Conservation (phyloP, 2,888 invertebrate species). For the Auanema freiburgensis region DNA sequence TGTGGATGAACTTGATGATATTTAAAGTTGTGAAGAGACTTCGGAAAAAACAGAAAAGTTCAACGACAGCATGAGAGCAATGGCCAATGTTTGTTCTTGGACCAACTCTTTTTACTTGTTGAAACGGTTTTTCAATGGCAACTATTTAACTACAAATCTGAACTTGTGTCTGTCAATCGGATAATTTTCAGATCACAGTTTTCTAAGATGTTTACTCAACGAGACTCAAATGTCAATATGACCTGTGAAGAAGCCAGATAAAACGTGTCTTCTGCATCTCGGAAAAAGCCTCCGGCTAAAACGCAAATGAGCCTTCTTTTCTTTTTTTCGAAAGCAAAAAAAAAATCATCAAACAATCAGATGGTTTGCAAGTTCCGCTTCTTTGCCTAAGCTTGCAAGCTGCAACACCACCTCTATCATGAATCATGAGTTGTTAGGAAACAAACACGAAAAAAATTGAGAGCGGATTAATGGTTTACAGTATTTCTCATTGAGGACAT, state of each 20-base stretch:
- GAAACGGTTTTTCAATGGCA: background rate
- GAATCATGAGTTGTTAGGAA: too few species aligned
- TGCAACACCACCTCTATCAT: background rate
- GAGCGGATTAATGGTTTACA: too few species aligned
- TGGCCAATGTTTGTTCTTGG: too few species aligned
- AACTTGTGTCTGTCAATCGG: background rate
- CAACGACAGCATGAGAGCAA: background rate
- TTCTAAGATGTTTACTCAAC: background rate
- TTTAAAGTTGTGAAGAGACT: background rate
- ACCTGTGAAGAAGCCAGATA: too few species aligned
- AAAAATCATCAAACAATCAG: background rate
- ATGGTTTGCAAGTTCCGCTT: constrained; percentile 3
- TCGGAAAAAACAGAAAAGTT: constrained; percentile 3
- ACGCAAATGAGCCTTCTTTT: background rate
- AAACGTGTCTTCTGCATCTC: too few species aligned
- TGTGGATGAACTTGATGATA: background rate
- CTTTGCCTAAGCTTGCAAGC: background rate
- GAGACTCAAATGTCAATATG: too few species aligned
- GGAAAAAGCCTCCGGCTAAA: background rate
- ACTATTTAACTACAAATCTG: constrained; percentile 1
- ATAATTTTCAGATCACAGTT: constrained; percentile 1
- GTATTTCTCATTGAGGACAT: too few species aligned
- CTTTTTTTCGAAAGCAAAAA: too few species aligned
- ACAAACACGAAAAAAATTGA: too few species aligned
- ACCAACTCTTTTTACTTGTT: too few species aligned